A percentile compares a stretch with the other conserved stretches of the same genome.
Evolutionary conservation across 2,888 invertebrate genomes (phyloP).

Genomic region (Scaptomyza caliginosa): DNA sequence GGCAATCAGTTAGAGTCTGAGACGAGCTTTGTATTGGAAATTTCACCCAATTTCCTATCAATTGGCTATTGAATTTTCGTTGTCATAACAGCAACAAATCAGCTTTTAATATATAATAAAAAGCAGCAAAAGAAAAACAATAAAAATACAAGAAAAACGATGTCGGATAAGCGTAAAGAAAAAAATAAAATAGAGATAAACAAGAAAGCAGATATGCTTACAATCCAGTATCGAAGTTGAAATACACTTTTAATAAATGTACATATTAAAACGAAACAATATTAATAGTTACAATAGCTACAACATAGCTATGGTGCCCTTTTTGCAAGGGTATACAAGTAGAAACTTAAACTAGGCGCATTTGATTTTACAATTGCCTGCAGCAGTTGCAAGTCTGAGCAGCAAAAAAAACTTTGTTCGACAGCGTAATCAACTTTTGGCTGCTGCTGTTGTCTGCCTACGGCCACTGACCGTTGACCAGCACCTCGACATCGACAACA

Average conservation of each 20-base stretch:
- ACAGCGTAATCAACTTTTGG: slow-evolving; percentile 53
- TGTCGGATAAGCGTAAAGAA: slow-evolving; percentile 19
- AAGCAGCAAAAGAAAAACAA: slow-evolving; percentile 17
- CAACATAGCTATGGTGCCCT: neutral
- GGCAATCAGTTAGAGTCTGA: slow-evolving; percentile 6
- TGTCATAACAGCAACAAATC: slow-evolving; percentile 62
- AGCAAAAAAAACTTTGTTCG: slow-evolving; percentile 10
- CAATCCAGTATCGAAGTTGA: neutral
- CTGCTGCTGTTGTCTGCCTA: slow-evolving; percentile 25
- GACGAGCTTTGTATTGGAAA: slow-evolving; percentile 27
- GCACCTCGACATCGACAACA: slow-evolving; percentile 41
- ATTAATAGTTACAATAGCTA: no score
- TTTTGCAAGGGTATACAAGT: slow-evolving; percentile 8
- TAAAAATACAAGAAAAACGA: slow-evolving; percentile 26
- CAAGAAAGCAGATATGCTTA: neutral
- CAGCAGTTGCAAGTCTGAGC: slow-evolving; percentile 27
- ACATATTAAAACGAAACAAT: no score
- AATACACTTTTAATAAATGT: slow-evolving; percentile 12
- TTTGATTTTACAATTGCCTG: slow-evolving; percentile 77
- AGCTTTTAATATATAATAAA: slow-evolving; percentile 59
- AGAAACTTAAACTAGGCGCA: slow-evolving; percentile 23
- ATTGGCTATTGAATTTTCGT: slow-evolving; percentile 60
- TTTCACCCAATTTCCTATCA: slow-evolving; percentile 74
- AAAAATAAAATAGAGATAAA: slow-evolving; percentile 5
- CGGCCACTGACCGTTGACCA: slow-evolving; percentile 74